Percentiles rank a stretch among this genome's conserved stretches.
Evolutionary conservation across 1,140 invertebrate species (phyloP).

Genomic region (Drosophila ohnishii): DNA sequence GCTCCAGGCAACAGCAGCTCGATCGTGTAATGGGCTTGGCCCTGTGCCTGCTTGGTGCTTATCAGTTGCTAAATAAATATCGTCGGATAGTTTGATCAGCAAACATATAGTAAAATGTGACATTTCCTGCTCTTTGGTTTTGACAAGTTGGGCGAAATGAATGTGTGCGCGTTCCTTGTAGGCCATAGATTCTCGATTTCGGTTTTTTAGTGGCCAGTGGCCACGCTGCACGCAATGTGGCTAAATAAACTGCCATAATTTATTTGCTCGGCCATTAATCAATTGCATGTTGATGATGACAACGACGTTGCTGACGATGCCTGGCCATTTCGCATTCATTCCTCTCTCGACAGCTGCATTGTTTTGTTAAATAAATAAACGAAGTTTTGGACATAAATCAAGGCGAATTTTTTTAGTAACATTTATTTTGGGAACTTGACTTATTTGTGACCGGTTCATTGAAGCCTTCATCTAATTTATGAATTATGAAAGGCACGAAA

Average conservation of each 20-base stretch:
- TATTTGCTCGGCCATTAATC: conserved; percentile 63
- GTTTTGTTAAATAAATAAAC: conserved; percentile 38
- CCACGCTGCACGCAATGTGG: conserved; percentile 22
- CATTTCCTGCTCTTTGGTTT: conserved; percentile 67
- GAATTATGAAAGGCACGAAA: conserved; percentile 9
- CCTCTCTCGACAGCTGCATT: conserved; percentile 5
- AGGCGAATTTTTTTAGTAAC: neutral
- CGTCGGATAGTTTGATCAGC: conserved; percentile 23
- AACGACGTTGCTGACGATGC: conserved; percentile 40
- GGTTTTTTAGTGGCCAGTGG: conserved; percentile 20
- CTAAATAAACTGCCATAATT: conserved; percentile 70
- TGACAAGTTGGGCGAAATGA: conserved; percentile 65
- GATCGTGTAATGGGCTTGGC: conserved; percentile 31
- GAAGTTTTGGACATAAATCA: conserved; percentile 36
- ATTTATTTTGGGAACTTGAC: conserved; percentile 1
- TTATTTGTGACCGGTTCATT: conserved; percentile 1
- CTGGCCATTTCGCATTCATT: conserved; percentile 27
- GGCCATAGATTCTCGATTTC: conserved; percentile 40
- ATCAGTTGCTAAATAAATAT: conserved; percentile 55
- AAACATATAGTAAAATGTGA: conserved; percentile 43
- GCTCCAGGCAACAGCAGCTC: neutral
- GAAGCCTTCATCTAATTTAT: conserved; percentile 26
- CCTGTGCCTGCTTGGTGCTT: conserved; percentile 28
- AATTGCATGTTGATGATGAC: conserved; percentile 57
- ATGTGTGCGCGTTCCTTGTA: conserved; percentile 44